These are phyloP conservation scores for Plemyria rubiginata DNA, from an alignment of 2,888 invertebrate species.

Conservation along the genomic window DNA sequence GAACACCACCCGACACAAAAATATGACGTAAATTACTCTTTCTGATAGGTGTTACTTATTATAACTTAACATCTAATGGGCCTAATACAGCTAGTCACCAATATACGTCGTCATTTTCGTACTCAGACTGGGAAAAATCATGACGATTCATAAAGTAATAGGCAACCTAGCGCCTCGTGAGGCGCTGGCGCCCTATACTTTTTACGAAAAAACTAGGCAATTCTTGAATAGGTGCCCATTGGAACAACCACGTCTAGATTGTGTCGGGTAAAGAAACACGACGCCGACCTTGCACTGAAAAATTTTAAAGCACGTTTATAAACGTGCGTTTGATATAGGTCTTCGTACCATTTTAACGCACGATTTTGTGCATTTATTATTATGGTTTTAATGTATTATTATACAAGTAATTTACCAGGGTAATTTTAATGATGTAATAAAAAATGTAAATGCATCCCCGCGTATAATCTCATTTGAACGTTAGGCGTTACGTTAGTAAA, in stretches of 20 bases:
- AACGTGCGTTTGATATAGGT: constrained; percentile 27
- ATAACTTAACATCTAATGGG: neutral
- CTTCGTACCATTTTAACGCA: constrained; percentile 53
- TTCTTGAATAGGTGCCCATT: neutral
- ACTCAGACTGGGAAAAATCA: no score
- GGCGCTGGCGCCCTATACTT: constrained; percentile 5
- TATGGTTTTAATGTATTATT: constrained; percentile 67
- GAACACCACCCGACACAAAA: constrained; percentile 13
- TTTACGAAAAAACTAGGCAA: neutral
- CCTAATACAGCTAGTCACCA: neutral
- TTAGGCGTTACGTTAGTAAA: constrained; percentile 25
- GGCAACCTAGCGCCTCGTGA: neutral
- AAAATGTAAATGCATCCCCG: constrained; percentile 30
- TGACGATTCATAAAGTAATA: no score
- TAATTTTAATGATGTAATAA: constrained; percentile 55
- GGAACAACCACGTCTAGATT: neutral
- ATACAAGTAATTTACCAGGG: constrained; percentile 75
- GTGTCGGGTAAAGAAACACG: constrained; percentile 30
- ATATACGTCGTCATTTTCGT: neutral
- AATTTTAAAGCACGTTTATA: constrained; percentile 14
- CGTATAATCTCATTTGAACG: constrained; percentile 32
- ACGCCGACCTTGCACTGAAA: constrained; percentile 47
- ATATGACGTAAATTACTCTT: constrained; percentile 7
- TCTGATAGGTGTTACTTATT: constrained; percentile 1
- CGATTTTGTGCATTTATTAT: constrained; percentile 74